Conservation (phyloP, 2,888 invertebrate species). For the Drosophila leonis region DNA sequence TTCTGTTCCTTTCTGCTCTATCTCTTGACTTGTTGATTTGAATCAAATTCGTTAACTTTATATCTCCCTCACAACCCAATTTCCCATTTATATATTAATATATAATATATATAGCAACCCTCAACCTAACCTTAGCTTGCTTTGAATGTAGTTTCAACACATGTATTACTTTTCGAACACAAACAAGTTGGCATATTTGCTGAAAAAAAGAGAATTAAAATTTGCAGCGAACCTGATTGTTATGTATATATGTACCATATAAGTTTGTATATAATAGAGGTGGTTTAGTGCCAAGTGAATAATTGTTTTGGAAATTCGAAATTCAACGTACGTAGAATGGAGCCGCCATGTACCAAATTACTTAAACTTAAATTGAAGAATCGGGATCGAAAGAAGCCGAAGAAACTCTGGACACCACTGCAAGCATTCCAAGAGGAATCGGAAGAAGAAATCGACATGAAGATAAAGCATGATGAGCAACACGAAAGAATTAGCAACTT, state of each 20-base stretch:
- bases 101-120: background rate
- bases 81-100: too few species aligned
- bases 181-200: background rate
- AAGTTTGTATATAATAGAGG: background rate
- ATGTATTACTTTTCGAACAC: background rate
- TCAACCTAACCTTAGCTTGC: background rate
- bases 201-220: background rate
- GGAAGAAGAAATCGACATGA: too few species aligned
- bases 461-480: background rate
- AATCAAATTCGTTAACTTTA: too few species aligned
- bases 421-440: background rate
- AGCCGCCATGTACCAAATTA: background rate
- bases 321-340: slow-evolving; percentile 11
- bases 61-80: too few species aligned
- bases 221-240: background rate
- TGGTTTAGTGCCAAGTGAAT: background rate
- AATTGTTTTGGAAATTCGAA: slow-evolving; percentile 4
- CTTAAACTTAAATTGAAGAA: background rate
- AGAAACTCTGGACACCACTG: background rate
- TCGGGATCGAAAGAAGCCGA: rapidly evolving
- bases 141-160: background rate
- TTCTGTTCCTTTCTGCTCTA: too few species aligned
- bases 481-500: background rate
- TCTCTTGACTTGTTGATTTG: too few species aligned
- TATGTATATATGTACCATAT: background rate